Evolutionary conservation across 2,797 vertebrate genomes (phyloP).

Genomic region (Anomalospiza imberbis): DNA sequence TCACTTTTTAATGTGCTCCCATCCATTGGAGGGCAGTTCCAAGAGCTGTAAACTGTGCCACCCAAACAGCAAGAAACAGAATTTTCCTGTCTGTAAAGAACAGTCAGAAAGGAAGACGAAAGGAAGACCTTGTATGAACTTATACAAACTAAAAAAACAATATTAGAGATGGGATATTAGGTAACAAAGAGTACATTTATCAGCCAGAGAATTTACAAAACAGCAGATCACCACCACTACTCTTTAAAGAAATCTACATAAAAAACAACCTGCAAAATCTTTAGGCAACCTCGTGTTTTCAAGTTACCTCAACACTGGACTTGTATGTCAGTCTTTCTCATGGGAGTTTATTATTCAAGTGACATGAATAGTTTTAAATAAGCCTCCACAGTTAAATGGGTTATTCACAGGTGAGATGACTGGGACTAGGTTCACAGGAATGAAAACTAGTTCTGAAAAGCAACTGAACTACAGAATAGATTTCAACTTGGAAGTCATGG

Average conservation of each 20-base stretch:
- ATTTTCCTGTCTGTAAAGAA: not conserved
- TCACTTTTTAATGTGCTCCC: not conserved
- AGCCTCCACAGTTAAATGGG: not conserved
- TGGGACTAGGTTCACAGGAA: not conserved
- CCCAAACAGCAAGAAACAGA: not conserved
- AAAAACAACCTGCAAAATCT: not conserved
- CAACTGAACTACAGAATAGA: not conserved
- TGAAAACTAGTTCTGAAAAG: not conserved
- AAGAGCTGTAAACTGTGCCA: not conserved
- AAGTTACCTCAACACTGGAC: not conserved
- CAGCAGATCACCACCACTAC: not conserved
- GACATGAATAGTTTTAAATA: not conserved
- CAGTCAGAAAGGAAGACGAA: not conserved
- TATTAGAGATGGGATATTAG: not conserved
- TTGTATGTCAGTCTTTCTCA: not conserved
- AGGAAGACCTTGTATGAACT: not conserved
- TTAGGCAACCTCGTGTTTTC: not conserved
- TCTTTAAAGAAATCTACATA: not conserved
- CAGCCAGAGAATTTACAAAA: not conserved
- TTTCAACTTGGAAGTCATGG: not conserved
- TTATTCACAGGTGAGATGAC: not conserved
- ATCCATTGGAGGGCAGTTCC: not conserved
- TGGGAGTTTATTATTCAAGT: not conserved
- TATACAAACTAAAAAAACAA: not conserved
- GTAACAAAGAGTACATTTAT: not conserved